A percentile compares a stretch with the other conserved stretches of the same genome.
Evolutionary conservation across 2,113 vertebrate genomes (phyloP).

Genomic region (Pterocles burchelli): DNA sequence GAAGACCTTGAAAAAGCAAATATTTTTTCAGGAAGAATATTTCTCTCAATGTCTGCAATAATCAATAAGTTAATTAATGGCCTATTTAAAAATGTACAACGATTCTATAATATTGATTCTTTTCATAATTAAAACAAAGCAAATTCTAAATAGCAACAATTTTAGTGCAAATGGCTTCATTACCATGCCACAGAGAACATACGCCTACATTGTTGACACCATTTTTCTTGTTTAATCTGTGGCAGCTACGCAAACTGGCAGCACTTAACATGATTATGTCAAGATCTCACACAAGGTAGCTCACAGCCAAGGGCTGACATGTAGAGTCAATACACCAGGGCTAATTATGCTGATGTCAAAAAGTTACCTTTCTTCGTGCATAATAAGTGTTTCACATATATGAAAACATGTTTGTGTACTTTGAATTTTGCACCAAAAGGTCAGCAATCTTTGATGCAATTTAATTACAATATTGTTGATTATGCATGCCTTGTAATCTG

Average conservation of each 20-base stretch:
- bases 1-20: slow-evolving; percentile 25
- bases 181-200: slow-evolving; percentile 19
- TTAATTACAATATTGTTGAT: slow-evolving; percentile 55
- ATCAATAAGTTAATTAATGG: slow-evolving; percentile 61
- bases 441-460: slow-evolving; percentile 31
- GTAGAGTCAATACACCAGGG: slow-evolving; percentile 50
- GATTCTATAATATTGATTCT: slow-evolving; percentile 54
- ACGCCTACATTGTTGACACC: slow-evolving; percentile 23
- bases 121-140: slow-evolving; percentile 64
- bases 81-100: slow-evolving; percentile 25
- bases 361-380: slow-evolving; percentile 58
- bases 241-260: slow-evolving; percentile 59
- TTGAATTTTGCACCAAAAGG: slow-evolving; percentile 54
- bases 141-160: slow-evolving; percentile 64
- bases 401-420: slow-evolving; percentile 46
- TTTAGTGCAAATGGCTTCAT: slow-evolving; percentile 42
- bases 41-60: background rate
- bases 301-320: slow-evolving; percentile 67
- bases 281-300: slow-evolving; percentile 71
- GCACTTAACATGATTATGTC: slow-evolving; percentile 74
- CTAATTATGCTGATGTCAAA: slow-evolving; percentile 73
- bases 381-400: slow-evolving; percentile 48
- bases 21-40: slow-evolving; percentile 23
- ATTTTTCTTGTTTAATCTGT: slow-evolving; percentile 68
- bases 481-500: slow-evolving; percentile 4